Base-by-base conservation (phyloP, 2,888 invertebrate species). In the Lycaena phlaeas region DNA sequence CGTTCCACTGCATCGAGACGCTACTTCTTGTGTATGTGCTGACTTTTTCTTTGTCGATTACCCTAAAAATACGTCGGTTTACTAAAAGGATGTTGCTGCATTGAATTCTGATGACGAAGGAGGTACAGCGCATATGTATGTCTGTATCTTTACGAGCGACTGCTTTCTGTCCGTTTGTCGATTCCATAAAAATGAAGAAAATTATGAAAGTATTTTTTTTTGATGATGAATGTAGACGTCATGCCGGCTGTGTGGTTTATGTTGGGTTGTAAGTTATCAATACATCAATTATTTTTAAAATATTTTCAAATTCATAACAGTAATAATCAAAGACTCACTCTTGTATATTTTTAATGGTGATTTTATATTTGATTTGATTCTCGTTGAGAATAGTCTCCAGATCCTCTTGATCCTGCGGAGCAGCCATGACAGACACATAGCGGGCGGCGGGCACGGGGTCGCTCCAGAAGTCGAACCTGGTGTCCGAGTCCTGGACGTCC, bases 1-100 rank as follows among this genome's bases (percentile, higher is more conserved):
- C 76, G 9, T 76, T 85, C 87, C 90, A 90, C 36, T 70, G 73
- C 61, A 90, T 61, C 11, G 61, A 76, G 42, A 52, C 53, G 2
- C 56, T 62, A 5, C 50, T 68, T 47, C 62, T 64, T 1, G 54
- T 53, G 14, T 75, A 72, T 1, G 40, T 57, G n/a, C 49, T 53
- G 0, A 76, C 65, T 40, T 64, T 57, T 58, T 87, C 82, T 45
- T 77, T 78, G 36, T 87, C 81, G 42, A 88, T 86, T 31, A 79
- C 58, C 26, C 88, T 89, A 50, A n/a, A 70, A 63, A 5, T 14
- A 4, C n/a, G n/a, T n/a, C n/a, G n/a, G n/a, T n/a, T n/a, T n/a
- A n/a, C n/a, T n/a, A n/a, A n/a, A n/a, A n/a, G n/a, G n/a, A n/a
- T n/a, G n/a, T n/a, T n/a, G n/a, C n/a, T n/a, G n/a, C n/a, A n/a